Evolutionary conservation across 2,888 invertebrate species (phyloP).

Genomic region (Tridacna crocea): DNA sequence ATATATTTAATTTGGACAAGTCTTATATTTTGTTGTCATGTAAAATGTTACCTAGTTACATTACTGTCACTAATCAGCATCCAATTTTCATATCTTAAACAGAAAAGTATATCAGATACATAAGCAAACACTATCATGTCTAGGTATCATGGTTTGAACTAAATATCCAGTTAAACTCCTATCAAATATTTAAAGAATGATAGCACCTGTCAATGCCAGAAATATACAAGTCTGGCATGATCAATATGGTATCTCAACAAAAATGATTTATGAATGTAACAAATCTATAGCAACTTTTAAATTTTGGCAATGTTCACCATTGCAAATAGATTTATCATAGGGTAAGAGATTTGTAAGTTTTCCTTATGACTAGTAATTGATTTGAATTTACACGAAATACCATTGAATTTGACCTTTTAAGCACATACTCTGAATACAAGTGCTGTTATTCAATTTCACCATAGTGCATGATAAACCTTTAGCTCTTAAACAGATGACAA

Average conservation of each 20-base stretch:
- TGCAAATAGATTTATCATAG: not conserved
- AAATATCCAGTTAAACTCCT: constrained; percentile 3
- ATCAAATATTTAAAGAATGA: constrained; percentile 13
- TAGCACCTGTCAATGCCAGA: constrained; percentile 8
- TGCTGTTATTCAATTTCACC: not conserved
- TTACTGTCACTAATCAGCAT: no score
- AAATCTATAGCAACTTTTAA: not conserved
- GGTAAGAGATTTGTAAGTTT: not conserved
- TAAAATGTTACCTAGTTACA: no score
- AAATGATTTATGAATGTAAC: not conserved
- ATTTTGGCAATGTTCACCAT: not conserved
- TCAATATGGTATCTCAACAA: not conserved
- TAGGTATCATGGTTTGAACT: not conserved
- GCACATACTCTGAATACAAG: not conserved
- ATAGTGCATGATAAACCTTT: not conserved
- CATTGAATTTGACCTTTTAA: not conserved
- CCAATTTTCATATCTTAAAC: no score
- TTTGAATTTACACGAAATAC: not conserved
- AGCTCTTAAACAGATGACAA: no score
- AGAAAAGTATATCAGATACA: not conserved
- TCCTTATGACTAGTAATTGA: not conserved
- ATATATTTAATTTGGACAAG: no score
- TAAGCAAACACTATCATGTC: not conserved
- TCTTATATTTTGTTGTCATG: no score
- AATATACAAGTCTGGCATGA: not conserved